These are phyloP conservation scores for Allolobophora icterica DNA, from an alignment of 2,888 invertebrate genomes.

Conservation along the genomic window DNA sequence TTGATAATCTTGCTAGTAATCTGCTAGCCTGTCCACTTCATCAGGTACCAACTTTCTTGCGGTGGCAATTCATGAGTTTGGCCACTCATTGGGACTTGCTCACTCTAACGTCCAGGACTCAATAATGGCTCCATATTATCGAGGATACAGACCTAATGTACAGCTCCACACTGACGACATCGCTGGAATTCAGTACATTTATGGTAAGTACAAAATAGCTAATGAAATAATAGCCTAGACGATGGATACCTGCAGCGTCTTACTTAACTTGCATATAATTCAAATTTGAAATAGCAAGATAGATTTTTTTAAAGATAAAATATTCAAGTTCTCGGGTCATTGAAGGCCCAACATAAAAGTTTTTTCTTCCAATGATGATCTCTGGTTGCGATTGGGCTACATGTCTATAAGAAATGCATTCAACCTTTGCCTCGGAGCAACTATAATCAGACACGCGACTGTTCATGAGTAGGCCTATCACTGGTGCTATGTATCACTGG, in stretches of 20 bases:
- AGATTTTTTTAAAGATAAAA: too few species aligned
- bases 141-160: conserved; percentile 86
- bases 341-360: too few species aligned
- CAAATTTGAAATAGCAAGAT: too few species aligned
- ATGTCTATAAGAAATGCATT: too few species aligned
- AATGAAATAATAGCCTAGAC: conserved; percentile 67
- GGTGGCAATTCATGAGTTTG: conserved; percentile 91
- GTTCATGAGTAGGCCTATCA: too few species aligned
- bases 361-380: too few species aligned
- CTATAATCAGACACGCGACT: too few species aligned
- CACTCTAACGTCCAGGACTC: conserved; percentile 90
- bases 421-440: too few species aligned
- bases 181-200: conserved; percentile 61
- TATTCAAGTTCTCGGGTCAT: too few species aligned
- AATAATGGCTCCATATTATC: conserved; percentile 96
- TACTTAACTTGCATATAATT: too few species aligned
- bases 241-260: conserved; percentile 70
- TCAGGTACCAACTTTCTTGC: conserved; percentile 66
- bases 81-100: conserved; percentile 92
- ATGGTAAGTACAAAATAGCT: conserved; percentile 51
- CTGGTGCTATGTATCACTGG: too few species aligned
- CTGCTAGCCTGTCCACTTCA: background rate
- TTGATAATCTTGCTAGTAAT: background rate
- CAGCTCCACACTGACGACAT: conserved; percentile 86
- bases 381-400: background rate